Evolutionary conservation across 2,113 vertebrate species (phyloP), one percentile per base, ranked within the genome.

Genomic region (Aspiorhynchus laticeps): DNA sequence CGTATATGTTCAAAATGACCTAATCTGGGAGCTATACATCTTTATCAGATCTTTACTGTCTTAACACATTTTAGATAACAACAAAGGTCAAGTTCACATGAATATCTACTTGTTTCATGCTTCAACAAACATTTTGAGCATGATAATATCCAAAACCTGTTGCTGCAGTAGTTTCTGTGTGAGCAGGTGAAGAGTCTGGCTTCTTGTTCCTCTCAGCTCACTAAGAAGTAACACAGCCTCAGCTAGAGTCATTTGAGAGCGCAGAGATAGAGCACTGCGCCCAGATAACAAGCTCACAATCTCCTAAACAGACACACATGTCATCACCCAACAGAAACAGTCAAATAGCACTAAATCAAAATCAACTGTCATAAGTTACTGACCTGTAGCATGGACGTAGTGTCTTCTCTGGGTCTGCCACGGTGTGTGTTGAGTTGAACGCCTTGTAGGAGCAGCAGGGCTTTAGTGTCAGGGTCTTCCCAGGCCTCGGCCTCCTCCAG

Each of bases 391-490:
- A 94, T 91, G 85, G 59, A 78, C 79, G 94, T 88, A 89, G 96
- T 95, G 80, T 93, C 93, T 71, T 93, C 93, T 75, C 91, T 84
- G 0, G 93, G 90, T 85, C 78, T 93, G 79, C 95, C 96, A 91
- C 96, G 95, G 88, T 93, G 94, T 61, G 95, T 92, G 89, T 96
- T 93, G 67, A 98, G 89, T 85, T 94, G 85, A 33, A 95, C 95
- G 59, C 91, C 91, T 93, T 97, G 96, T 31, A 98, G 90, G 93
- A 98, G 93, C 53, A 98, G 90, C 88, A 96, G 93, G 73, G 97
- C 95, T 88, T 96, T 95, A 65, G 91, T 92, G 89, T 97, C 96
- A 1, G 21, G 77, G 89, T 98, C 96, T 46, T 93, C 95, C 91
- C 96, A 96, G n/a, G 83, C 89, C 56, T 93, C 91, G 85, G 97